Evolutionary conservation across 1,140 invertebrate genomes (phyloP), one percentile per base, ranked within the genome.

Genomic region (Drosophila mauritiana): DNA sequence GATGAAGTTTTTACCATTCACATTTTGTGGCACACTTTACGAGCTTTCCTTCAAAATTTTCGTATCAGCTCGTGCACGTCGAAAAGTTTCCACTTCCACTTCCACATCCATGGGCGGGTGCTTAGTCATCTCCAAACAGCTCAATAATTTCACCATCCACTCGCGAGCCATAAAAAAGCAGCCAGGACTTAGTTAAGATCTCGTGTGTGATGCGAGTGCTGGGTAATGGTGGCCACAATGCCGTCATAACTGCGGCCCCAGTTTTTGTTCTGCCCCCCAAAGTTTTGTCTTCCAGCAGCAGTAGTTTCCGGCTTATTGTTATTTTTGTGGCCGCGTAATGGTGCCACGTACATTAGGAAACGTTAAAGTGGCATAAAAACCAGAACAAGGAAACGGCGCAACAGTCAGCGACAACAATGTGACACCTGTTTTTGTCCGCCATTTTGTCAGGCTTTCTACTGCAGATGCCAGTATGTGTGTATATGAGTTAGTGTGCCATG

Each of bases 331-430:
- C 65, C 67, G 67, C 75, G 74, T 72, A 84, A 84, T 68, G 76
- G n/a, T 80, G 80, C 70, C 79, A 76, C 80, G 78, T 70, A 82
- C 83, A 86, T 83, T 89, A 86, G 83, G 84, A 86, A 86, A 86
- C 73, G 83, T 89, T 86, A 76, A 89, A 89, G 76, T 88, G 75
- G 69, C 75, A 86, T 86, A 86, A 86, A 86, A 86, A 88, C 75
- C 67, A 45, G 51, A 15, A 54, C 67, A 48, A 46, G 65, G 40
- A 69, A 68, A 46, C 48, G 78, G 64, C 53, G 83, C 68, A 85
- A 78, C 78, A 86, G 81, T 56, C 73, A 81, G 82, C 51, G 69
- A 82, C 83, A 82, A 86, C 76, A 86, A 88, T 86, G 83, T 86
- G 83, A 86, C 83, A 86, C 83, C 84, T 88, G 83, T 86, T 88